Conservation (phyloP, 2,888 invertebrate species). For the Conistra vaccinii region DNA sequence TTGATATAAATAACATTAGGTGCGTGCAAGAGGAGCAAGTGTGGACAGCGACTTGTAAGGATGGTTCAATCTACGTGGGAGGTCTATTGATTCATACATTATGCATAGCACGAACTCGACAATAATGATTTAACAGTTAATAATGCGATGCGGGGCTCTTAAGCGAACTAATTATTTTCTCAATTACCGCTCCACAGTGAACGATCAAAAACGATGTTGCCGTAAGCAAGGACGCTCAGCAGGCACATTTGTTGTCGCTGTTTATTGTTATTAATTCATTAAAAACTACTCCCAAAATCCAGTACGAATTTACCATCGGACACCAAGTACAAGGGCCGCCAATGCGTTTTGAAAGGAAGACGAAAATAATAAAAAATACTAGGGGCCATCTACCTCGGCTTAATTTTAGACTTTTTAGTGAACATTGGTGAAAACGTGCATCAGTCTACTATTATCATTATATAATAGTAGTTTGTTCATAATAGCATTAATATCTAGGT, state of each 20-base stretch:
- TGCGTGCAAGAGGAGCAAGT: background rate
- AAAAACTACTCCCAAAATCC: background rate
- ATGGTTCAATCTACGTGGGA: background rate
- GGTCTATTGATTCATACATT: conserved; percentile 15
- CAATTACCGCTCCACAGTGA: conserved; percentile 12
- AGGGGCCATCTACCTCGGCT: too few species aligned
- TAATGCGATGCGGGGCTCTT: background rate
- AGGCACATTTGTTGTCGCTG: background rate
- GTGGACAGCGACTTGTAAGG: background rate
- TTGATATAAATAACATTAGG: background rate
- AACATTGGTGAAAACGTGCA: too few species aligned
- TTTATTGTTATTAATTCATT: background rate
- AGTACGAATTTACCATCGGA: background rate
- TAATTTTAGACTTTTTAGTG: too few species aligned
- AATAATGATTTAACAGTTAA: conserved; percentile 10
- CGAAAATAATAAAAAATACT: too few species aligned
- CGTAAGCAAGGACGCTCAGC: background rate
- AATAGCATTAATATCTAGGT: too few species aligned
- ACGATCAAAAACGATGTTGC: background rate
- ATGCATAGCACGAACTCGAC: background rate
- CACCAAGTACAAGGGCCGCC: too few species aligned
- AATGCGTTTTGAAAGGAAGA: too few species aligned
- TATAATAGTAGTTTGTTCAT: too few species aligned
- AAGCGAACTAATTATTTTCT: background rate
- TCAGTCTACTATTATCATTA: too few species aligned